Base-by-base conservation (phyloP, 2,888 invertebrate genomes). In the Torymus texanus region DNA sequence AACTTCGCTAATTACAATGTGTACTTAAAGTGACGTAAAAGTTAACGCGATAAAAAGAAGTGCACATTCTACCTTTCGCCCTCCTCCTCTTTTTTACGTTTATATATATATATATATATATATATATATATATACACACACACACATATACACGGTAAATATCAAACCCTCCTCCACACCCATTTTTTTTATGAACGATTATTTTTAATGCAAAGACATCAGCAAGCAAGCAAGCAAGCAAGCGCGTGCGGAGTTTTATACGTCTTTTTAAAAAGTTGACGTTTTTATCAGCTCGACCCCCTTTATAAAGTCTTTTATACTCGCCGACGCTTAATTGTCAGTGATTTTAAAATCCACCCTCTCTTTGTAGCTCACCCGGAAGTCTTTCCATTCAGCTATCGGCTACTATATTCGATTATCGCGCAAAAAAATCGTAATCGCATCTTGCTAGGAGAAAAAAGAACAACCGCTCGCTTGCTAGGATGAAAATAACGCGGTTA, bases 1-100 rank as follows among this genome's bases (percentile, higher is more conserved):
- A 73, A 63, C 16, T 29, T 73, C 41, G 18, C n/a, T 61, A 55
- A 73, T 63, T 63, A 63, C 24, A 63, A 55, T 73, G 53, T 63
- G 29, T 16, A 62, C 24, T 56, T 55, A 55, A 55, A 55, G 3
- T 53, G 61, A 62, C 72, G 53, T 53, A 53, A 72, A 72, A 62
- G 72, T 53, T 21, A 12, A 51, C 13, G n/a, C 18, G 68, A 16
- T 58, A 58, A 61, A 58, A 18, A 59, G 59, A 51, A 50, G 8
- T 11, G 41, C 16, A 2, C 18, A 24, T 41, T 59, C 21, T 50
- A 12, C 14, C 10, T 50, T 29, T 62, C 21, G 2, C 21, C 21
- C 2, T 21, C 41, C 41, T 8, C 41, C 0, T 41, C 41, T 8
- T 41, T 41, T 41, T 41, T 41, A 41, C 41, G 41, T 53, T 61